Evolutionary conservation across 2,113 vertebrate species (phyloP).

Genomic region (Trichomycterus rosablanca): DNA sequence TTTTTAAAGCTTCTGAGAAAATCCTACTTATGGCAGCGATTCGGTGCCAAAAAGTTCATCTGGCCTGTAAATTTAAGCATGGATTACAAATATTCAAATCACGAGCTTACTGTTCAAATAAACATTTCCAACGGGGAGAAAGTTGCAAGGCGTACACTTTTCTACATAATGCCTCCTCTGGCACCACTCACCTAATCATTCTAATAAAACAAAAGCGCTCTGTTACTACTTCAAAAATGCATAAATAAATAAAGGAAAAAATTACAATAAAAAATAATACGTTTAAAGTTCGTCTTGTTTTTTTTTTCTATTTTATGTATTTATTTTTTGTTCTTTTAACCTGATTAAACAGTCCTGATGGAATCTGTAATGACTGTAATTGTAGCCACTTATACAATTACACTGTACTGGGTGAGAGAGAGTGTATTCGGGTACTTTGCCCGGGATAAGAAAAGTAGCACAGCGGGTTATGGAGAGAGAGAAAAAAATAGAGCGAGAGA

Average conservation of each 20-base stretch:
- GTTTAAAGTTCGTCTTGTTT: constrained; percentile 66
- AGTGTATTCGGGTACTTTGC: constrained; percentile 28
- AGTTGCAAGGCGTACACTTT: constrained; percentile 80
- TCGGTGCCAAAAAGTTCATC: constrained; percentile 81
- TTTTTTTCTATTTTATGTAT: no score
- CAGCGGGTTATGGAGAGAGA: constrained; percentile 34
- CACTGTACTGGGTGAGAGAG: constrained; percentile 54
- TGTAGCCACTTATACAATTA: constrained; percentile 77
- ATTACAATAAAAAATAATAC: constrained; percentile 60
- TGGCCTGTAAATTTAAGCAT: constrained; percentile 84
- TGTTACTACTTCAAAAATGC: constrained; percentile 13
- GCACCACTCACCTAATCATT: constrained; percentile 59
- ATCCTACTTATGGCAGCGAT: constrained; percentile 80
- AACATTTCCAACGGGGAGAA: constrained; percentile 79
- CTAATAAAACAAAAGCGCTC: constrained; percentile 67
- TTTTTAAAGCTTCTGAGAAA: constrained; percentile 81
- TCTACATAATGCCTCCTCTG: constrained; percentile 74
- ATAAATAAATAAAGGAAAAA: constrained; percentile 24
- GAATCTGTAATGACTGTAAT: constrained; percentile 77
- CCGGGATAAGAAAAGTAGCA: constrained; percentile 34
- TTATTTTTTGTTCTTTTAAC: constrained; percentile 33
- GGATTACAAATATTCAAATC: constrained; percentile 86
- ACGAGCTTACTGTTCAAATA: constrained; percentile 86
- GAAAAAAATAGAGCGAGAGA: constrained; percentile 25
- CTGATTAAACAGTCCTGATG: constrained; percentile 72